phyloP scores from a whole-genome alignment of 35 echinoderm and acorn worm genomes.

The Ophioderma brevispina region DNA sequence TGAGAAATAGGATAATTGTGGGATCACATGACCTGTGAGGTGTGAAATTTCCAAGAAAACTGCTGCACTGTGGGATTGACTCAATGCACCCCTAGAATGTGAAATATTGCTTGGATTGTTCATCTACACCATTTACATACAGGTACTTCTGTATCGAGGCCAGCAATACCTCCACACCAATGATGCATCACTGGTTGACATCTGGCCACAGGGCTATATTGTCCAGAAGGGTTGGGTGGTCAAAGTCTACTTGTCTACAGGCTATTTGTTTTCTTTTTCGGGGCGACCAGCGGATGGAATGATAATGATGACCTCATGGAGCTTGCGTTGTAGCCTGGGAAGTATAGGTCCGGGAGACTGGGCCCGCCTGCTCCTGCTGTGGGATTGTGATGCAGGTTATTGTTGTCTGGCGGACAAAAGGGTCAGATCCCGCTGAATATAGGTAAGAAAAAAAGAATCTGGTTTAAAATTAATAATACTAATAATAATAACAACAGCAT shows the following conservation, averaged over 20 bases:
- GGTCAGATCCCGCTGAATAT: constrained; percentile 77
- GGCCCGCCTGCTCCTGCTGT: constrained; percentile 61
- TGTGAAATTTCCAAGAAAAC: too few relatives aligned
- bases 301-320: constrained; percentile 76
- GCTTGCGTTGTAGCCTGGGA: constrained; percentile 75
- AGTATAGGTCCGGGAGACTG: constrained; percentile 76
- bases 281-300: constrained; percentile 68
- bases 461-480: too few relatives aligned
- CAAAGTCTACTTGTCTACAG: constrained; percentile 73
- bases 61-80: too few relatives aligned
- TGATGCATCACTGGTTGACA: constrained; percentile 72
- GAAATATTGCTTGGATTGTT: too few relatives aligned
- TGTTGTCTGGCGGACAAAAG: constrained; percentile 93
- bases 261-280: too few relatives aligned
- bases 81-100: too few relatives aligned
- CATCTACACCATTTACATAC: too few relatives aligned
- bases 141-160: constrained; percentile 88
- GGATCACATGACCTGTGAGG: too few relatives aligned
- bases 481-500: too few relatives aligned
- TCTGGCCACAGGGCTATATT: constrained; percentile 93
- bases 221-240: constrained; percentile 70
- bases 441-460: too few relatives aligned
- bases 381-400: constrained; percentile 78
- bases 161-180: constrained; percentile 58
- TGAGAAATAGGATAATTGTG: too few relatives aligned